These are phyloP conservation scores for Eretmochelys imbricata DNA, from an alignment of 2,113 vertebrate species.

Conservation along the genomic window DNA sequence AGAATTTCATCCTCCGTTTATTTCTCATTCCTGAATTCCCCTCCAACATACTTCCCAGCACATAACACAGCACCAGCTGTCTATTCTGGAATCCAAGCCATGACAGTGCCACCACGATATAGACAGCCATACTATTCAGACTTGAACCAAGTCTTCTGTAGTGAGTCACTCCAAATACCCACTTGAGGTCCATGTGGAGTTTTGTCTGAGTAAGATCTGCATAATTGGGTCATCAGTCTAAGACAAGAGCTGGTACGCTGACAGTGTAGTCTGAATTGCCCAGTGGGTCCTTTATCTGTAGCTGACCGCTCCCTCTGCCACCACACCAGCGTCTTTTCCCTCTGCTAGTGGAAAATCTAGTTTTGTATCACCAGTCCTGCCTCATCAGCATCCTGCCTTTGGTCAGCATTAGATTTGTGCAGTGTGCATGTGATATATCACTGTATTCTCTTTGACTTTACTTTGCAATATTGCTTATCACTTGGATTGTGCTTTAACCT, in stretches of 20 bases:
- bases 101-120: fast-evolving
- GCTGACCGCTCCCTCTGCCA: not conserved
- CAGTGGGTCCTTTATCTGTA: not conserved
- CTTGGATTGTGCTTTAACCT: not conserved
- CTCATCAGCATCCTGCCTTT: not conserved
- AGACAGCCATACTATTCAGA: fast-evolving
- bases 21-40: not conserved
- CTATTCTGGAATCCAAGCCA: not conserved
- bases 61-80: fast-evolving
- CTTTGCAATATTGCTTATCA: not conserved
- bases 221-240: not conserved
- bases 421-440: not conserved
- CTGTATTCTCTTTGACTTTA: not conserved
- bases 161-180: not conserved
- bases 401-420: not conserved
- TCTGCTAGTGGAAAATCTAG: fast-evolving
- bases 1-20: not conserved
- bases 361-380: not conserved
- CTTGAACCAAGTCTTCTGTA: not conserved
- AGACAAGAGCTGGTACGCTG: fast-evolving
- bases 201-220: fast-evolving
- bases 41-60: not conserved
- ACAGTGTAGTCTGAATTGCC: not conserved
- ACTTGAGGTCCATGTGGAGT: too few species aligned
- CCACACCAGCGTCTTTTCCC: not conserved